Evolutionary conservation across 2,113 vertebrate genomes (phyloP).

Genomic region (Numida meleagris): DNA sequence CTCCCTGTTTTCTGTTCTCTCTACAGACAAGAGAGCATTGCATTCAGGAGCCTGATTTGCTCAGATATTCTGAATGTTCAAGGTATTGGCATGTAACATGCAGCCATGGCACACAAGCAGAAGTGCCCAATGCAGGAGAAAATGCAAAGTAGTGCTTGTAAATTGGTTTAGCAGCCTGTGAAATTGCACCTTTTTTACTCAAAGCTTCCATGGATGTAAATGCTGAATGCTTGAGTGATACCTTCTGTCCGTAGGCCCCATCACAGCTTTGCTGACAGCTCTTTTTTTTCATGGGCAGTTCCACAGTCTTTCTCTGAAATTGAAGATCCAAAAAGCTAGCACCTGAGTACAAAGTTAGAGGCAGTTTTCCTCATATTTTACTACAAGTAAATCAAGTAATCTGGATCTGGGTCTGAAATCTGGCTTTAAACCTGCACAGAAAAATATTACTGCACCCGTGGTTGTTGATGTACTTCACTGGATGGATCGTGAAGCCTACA

Average conservation of each 20-base stretch:
- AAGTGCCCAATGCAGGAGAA: not conserved
- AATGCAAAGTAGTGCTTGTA: not conserved
- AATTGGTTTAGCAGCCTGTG: not conserved
- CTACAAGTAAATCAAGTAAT: not conserved
- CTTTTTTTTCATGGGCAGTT: not conserved
- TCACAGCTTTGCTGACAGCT: not conserved
- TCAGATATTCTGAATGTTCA: not conserved
- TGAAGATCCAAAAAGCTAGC: not conserved
- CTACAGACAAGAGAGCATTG: not conserved
- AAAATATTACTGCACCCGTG: not conserved
- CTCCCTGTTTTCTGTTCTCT: not conserved
- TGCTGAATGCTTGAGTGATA: not conserved
- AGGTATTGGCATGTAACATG: not conserved
- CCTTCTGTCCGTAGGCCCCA: not conserved
- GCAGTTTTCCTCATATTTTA: not conserved
- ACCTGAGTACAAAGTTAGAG: not conserved
- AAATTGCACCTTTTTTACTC: not conserved
- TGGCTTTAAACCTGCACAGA: not conserved
- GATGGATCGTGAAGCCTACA: not conserved
- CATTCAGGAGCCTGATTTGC: not conserved
- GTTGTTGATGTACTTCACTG: not conserved
- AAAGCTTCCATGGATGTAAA: not conserved
- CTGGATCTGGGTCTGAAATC: not conserved
- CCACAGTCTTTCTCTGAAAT: not conserved
- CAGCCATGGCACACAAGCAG: not conserved